These are phyloP conservation scores for Aleadryas rufinucha DNA, from an alignment of 2,113 vertebrate genomes.

Conservation along the genomic window DNA sequence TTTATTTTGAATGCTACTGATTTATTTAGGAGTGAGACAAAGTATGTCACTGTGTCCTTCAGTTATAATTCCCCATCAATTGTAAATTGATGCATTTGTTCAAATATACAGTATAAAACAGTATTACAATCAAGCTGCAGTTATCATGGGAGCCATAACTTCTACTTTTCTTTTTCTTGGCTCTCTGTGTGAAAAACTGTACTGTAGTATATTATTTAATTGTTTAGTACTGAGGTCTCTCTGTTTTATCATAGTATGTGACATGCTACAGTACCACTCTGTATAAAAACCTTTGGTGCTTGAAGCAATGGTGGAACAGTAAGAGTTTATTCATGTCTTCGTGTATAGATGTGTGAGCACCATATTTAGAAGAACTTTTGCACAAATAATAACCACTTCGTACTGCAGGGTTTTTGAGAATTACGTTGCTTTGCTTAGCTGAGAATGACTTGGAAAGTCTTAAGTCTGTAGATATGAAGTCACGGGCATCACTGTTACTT, in stretches of 20 bases:
- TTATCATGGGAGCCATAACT: conserved; percentile 33
- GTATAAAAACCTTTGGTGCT: conserved; percentile 36
- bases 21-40: conserved; percentile 4
- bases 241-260: conserved; percentile 23
- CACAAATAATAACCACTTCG: background rate
- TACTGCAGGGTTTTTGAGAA: background rate
- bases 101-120: background rate
- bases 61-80: conserved; percentile 1
- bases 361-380: background rate
- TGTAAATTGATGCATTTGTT: conserved; percentile 48
- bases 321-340: background rate
- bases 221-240: conserved; percentile 43
- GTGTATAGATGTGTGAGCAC: background rate
- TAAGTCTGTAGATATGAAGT: background rate
- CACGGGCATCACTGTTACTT: background rate
- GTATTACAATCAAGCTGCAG: conserved; percentile 32
- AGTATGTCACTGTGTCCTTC: conserved; percentile 7
- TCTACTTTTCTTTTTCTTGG: conserved; percentile 31
- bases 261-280: conserved; percentile 25
- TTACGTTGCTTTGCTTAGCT: background rate
- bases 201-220: conserved; percentile 1
- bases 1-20: background rate
- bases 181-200: background rate
- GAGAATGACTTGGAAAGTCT: background rate
- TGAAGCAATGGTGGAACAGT: conserved; percentile 11